phyloP scores from a whole-genome alignment of 2,888 invertebrate species.

The Drepana falcataria region DNA sequence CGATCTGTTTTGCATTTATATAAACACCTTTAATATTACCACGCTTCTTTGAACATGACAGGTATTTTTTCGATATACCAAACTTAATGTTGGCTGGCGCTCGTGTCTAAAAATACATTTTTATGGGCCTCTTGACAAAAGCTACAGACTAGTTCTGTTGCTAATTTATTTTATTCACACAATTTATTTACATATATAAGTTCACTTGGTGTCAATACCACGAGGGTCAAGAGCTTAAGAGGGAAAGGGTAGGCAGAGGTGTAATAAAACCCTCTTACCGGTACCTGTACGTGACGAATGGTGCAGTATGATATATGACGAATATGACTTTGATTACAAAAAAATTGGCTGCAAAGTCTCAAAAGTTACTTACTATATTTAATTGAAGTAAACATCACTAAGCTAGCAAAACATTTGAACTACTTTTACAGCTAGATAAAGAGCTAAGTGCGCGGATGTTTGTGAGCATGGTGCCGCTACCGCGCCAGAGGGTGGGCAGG shows the following conservation, averaged over 20 bases:
- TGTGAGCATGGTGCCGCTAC: slow-evolving; percentile 14
- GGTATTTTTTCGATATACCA: slow-evolving; percentile 18
- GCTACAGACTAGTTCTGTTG: neutral
- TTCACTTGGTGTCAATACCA: too few species aligned
- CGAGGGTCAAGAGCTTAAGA: too few species aligned
- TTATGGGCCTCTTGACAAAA: neutral
- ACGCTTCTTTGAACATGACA: slow-evolving; percentile 42
- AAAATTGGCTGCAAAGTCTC: too few species aligned
- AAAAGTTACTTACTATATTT: too few species aligned
- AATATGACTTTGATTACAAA: too few species aligned
- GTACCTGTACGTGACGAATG: too few species aligned
- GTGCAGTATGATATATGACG: too few species aligned
- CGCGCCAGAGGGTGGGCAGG: slow-evolving; percentile 20
- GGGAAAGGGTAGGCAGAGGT: too few species aligned
- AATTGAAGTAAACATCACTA: too few species aligned
- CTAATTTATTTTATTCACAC: neutral
- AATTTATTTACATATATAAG: neutral
- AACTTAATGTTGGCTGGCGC: neutral
- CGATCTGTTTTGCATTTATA: slow-evolving; percentile 79
- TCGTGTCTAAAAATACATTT: neutral
- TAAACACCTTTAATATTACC: slow-evolving; percentile 69
- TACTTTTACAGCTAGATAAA: neutral
- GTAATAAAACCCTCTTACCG: too few species aligned
- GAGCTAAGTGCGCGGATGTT: slow-evolving; percentile 15
- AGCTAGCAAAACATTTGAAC: too few species aligned